These are phyloP conservation scores for Noctua comes DNA, from an alignment of 2,888 invertebrate species.

Conservation along the genomic window DNA sequence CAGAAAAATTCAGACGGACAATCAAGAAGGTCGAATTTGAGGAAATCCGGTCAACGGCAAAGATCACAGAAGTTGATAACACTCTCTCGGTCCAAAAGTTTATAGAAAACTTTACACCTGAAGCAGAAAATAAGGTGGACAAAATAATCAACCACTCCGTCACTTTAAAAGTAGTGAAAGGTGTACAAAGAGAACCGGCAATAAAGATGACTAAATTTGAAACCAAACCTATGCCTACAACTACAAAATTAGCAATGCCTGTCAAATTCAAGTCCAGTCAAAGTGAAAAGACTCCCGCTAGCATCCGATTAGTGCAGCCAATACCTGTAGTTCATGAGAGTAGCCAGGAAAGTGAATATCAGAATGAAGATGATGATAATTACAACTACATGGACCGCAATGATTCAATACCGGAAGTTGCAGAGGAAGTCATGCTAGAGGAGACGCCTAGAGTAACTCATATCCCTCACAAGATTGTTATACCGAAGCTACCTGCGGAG, in stretches of 20 bases:
- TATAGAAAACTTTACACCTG: slow-evolving; percentile 83
- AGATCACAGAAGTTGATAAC: slow-evolving; percentile 67
- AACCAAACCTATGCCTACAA: slow-evolving; percentile 23
- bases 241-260: slow-evolving; percentile 75
- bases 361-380: slow-evolving; percentile 23
- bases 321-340: slow-evolving; percentile 23
- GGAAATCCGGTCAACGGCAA: slow-evolving; percentile 62
- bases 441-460: slow-evolving; percentile 61
- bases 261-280: slow-evolving; percentile 71
- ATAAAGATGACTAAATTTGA: slow-evolving; percentile 80
- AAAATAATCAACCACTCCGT: slow-evolving; percentile 55
- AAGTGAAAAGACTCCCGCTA: slow-evolving; percentile 66
- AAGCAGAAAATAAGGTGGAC: slow-evolving; percentile 64
- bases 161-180: slow-evolving; percentile 66
- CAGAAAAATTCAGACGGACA: slow-evolving; percentile 73
- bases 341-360: slow-evolving; percentile 49
- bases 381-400: slow-evolving; percentile 59
- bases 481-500: slow-evolving; percentile 75
- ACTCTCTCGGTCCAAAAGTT: slow-evolving; percentile 81
- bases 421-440: slow-evolving; percentile 81
- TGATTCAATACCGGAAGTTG: slow-evolving; percentile 80
- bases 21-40: slow-evolving; percentile 74
- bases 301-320: slow-evolving; percentile 70
- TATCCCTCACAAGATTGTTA: slow-evolving; percentile 71
- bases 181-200: slow-evolving; percentile 46